Evolutionary conservation across 2,113 vertebrate species (phyloP), one percentile per base, ranked within the genome.

Genomic region (Amblyopsis rosae): DNA sequence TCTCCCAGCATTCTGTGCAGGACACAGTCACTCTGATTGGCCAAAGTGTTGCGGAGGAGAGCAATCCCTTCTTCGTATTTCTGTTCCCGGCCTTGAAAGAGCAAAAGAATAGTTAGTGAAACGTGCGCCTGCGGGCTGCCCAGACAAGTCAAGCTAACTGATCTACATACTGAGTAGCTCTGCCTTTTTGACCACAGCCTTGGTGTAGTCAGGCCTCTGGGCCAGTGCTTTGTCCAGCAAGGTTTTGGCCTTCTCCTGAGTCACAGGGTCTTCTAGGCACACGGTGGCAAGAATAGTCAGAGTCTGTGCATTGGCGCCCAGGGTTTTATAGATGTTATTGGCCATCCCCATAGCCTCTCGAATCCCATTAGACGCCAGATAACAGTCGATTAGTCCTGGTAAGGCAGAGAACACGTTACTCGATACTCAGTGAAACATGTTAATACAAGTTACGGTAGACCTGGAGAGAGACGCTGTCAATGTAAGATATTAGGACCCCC

Each of bases 321-420:
- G 91, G 9, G 96, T 99, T 93, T 99, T 99, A 75, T 98, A 99
- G 19, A 99, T 98, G 0, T 98, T 99, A 59, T 99, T 99, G 56
- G 98, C 98, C 98, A 99, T 98, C 1, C 97, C 97, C 92, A 99
- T 99, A 0, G 98, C 98, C 70, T 99, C 97, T 6, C 98, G 94
- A 62, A 98, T 95, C 46, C 98, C 97, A 81, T 97, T 99, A 59
- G 96, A 98, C 0, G 96, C 95, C 75, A 99, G 87, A 84, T 99
- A 99, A 73, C 98, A 99, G 78, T 99, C 96, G 0, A 99, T 98
- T 83, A 99, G 93, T 77, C 97, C 98, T 99, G 84, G 12, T 46
- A 57, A 13, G 1, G 57, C 5, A 70, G 11, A 62, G n/a, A 9
- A 57, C 54, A 45, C n/a, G n/a, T n/a, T n/a, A n/a, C n/a, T n/a